A percentile compares a stretch with the other conserved stretches of the same genome.
Evolutionary conservation across 2,888 invertebrate genomes (phyloP).

Genomic region (Pomacea canaliculata): DNA sequence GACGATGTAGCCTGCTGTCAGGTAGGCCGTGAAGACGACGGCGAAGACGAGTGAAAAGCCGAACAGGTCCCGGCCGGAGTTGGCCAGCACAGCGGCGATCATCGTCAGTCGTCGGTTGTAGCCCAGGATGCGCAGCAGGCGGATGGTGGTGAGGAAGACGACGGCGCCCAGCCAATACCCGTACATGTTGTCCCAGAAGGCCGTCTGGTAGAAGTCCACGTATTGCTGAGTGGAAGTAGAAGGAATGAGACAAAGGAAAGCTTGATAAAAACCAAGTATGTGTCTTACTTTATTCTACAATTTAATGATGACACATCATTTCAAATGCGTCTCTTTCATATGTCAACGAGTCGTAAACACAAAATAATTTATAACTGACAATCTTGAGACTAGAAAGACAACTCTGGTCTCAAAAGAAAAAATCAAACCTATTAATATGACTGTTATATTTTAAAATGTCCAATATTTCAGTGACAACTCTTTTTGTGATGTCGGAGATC

Average conservation of each 20-base stretch:
- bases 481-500: too few species aligned
- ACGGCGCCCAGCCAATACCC: constrained; percentile 41
- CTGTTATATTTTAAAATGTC: too few species aligned
- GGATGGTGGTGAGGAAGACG: constrained; percentile 45
- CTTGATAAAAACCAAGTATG: too few species aligned
- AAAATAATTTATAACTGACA: too few species aligned
- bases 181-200: constrained; percentile 66
- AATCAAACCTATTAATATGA: too few species aligned
- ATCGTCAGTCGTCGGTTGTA: constrained; percentile 71
- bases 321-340: too few species aligned
- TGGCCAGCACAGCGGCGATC: constrained; percentile 68
- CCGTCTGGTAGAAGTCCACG: constrained; percentile 53
- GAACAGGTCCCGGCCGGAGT: constrained; percentile 66
- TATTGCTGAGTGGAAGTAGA: constrained; percentile 27
- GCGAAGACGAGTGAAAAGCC: constrained; percentile 70
- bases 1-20: constrained; percentile 61
- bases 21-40: constrained; percentile 62
- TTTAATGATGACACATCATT: too few species aligned
- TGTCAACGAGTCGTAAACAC: not conserved
- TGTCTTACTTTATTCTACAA: too few species aligned
- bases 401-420: too few species aligned
- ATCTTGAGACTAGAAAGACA: too few species aligned
- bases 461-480: too few species aligned
- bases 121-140: constrained; percentile 65
- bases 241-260: too few species aligned